A percentile compares a stretch with the other conserved stretches of the same genome.
Conservation (phyloP, 2,113 vertebrate species). For the Otolemur garnettii region DNA sequence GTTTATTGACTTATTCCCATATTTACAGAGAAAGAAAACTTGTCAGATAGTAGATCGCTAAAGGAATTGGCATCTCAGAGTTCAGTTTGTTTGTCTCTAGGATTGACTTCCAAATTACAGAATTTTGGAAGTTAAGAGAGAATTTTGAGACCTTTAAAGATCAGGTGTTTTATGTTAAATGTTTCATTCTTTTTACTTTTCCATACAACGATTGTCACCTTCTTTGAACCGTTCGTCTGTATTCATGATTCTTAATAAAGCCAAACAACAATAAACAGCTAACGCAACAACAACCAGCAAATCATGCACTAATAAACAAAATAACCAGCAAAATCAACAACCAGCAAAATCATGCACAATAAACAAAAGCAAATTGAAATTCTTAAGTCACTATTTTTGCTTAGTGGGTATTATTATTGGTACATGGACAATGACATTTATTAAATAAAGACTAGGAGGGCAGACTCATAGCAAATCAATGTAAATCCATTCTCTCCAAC, state of each 20-base stretch:
- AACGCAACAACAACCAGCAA: not conserved
- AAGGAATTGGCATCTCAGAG: not conserved
- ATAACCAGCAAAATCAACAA: too few species aligned
- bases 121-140: constrained; percentile 14
- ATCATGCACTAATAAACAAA: not conserved
- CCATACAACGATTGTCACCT: not conserved
- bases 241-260: constrained; percentile 26
- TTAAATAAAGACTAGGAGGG: not conserved
- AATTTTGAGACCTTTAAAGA: not conserved
- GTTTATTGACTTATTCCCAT: not conserved
- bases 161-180: not conserved
- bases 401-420: not conserved
- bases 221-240: not conserved
- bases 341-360: not conserved
- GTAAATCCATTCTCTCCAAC: not conserved
- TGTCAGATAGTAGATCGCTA: not conserved
- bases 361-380: constrained; percentile 25
- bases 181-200: constrained; percentile 32
- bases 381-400: not conserved
- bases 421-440: not conserved
- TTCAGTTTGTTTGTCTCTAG: not conserved
- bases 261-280: not conserved
- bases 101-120: not conserved
- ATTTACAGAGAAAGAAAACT: constrained; percentile 41
- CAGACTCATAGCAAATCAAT: not conserved